Percentiles rank a stretch among this genome's conserved stretches.
phyloP scores from a whole-genome alignment of 1,140 invertebrate genomes.

The honey bee (Apis mellifera) region DNA sequence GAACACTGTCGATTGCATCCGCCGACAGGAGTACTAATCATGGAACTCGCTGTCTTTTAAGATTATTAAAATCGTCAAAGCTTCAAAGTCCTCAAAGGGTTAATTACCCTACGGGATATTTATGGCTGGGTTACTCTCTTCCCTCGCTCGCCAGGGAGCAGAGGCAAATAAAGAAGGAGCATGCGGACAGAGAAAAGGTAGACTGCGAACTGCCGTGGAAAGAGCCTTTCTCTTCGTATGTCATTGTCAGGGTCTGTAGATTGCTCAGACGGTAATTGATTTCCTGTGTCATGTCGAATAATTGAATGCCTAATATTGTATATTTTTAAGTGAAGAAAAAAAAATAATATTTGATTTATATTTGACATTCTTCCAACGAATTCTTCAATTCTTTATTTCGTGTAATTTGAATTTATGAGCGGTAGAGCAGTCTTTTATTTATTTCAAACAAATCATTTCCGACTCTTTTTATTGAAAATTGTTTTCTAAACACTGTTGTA shows the following conservation, averaged over 20 bases:
- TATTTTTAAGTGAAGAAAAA: neutral
- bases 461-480: too few relatives aligned
- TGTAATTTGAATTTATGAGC: conserved; percentile 5
- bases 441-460: neutral
- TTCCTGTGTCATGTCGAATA: conserved; percentile 29
- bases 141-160: conserved; percentile 64
- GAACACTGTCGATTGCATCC: conserved; percentile 70
- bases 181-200: conserved; percentile 49
- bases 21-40: conserved; percentile 75
- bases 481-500: neutral
- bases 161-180: conserved; percentile 69
- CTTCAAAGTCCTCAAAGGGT: conserved; percentile 80
- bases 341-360: conserved; percentile 11
- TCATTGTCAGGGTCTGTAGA: conserved; percentile 55
- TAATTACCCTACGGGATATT: conserved; percentile 80
- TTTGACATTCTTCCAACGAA: neutral
- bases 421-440: neutral
- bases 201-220: conserved; percentile 42
- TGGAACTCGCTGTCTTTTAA: conserved; percentile 76
- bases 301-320: neutral
- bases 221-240: conserved; percentile 54
- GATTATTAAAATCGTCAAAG: conserved; percentile 80
- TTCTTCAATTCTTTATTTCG: neutral
- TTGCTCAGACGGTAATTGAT: conserved; percentile 45
- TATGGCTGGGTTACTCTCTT: conserved; percentile 76